These are phyloP conservation scores for Dendrophyllia cribrosa DNA, from an alignment of 64 coral and sea anemone genomes.

Conservation along the genomic window DNA sequence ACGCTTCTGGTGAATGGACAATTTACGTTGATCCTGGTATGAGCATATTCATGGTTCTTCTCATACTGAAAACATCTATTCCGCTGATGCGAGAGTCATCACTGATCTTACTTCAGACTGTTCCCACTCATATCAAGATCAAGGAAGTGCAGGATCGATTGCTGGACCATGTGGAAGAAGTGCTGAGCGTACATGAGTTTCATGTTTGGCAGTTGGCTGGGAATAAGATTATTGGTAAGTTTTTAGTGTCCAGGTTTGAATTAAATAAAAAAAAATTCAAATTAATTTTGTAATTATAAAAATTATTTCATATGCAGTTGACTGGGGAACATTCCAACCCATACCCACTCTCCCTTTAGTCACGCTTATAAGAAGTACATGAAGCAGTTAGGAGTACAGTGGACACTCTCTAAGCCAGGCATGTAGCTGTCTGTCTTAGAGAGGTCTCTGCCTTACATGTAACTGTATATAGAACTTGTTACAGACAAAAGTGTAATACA, in stretches of 20 bases:
- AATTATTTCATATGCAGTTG: too few relatives aligned
- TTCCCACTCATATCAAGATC: conserved; percentile 97
- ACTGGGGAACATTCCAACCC: too few relatives aligned
- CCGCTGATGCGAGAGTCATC: conserved; percentile 91
- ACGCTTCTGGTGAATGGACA: conserved; percentile 82
- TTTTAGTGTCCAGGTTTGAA: neutral
- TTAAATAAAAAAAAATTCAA: neutral
- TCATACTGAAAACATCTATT: conserved; percentile 92
- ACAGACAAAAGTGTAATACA: too few relatives aligned
- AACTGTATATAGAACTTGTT: too few relatives aligned
- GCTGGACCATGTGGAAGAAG: conserved; percentile 89
- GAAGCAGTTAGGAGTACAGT: too few relatives aligned
- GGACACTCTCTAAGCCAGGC: too few relatives aligned
- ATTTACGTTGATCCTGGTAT: conserved; percentile 96
- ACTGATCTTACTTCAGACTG: conserved; percentile 95
- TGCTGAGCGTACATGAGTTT: conserved; percentile 95
- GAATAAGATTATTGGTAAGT: conserved; percentile 98
- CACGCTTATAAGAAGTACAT: too few relatives aligned
- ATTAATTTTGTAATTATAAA: neutral
- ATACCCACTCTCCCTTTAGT: too few relatives aligned
- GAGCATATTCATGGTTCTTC: conserved; percentile 88
- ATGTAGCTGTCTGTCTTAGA: too few relatives aligned
- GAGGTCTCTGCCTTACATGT: too few relatives aligned
- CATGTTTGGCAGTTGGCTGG: conserved; percentile 99
- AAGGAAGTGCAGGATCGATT: conserved; percentile 90